Percentiles rank a stretch among this genome's conserved stretches.
Evolutionary conservation across 2,113 vertebrate species (phyloP).

Genomic region (Phainopepla nitens): DNA sequence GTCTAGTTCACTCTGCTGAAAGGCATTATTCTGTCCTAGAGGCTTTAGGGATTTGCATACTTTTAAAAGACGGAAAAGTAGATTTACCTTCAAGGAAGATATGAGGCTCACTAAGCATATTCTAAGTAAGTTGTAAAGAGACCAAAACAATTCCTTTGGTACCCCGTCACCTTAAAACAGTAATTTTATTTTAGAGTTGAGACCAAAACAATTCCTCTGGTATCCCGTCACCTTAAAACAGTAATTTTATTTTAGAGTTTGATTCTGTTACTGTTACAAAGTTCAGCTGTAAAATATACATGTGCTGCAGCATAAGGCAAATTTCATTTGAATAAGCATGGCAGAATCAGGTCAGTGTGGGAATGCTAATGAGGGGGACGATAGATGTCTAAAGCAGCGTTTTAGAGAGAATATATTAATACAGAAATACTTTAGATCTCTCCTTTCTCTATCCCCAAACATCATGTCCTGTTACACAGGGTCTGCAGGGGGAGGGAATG

Average conservation of each 20-base stretch:
- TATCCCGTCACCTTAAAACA: background rate
- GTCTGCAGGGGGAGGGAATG: background rate
- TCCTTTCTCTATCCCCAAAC: background rate
- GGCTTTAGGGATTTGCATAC: conserved; percentile 11
- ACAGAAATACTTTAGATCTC: background rate
- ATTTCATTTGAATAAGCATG: conserved; percentile 11
- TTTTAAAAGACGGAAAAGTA: background rate
- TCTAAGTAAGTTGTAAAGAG: background rate
- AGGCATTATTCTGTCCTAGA: background rate
- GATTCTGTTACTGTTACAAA: background rate
- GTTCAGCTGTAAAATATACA: background rate
- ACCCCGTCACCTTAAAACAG: background rate
- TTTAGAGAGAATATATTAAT: background rate
- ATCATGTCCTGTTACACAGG: background rate
- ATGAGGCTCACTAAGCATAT: background rate
- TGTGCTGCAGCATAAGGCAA: background rate
- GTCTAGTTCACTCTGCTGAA: conserved; percentile 9
- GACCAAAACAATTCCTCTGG: background rate
- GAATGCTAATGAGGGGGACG: background rate
- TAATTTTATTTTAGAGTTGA: background rate
- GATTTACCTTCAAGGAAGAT: background rate
- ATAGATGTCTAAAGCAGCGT: background rate
- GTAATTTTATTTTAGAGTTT: background rate
- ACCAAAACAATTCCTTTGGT: background rate
- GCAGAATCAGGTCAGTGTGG: conserved; percentile 39